A percentile compares a stretch with the other conserved stretches of the same genome.
Conservation (phyloP, 2,113 vertebrate genomes). For the Hystrix cristata region DNA sequence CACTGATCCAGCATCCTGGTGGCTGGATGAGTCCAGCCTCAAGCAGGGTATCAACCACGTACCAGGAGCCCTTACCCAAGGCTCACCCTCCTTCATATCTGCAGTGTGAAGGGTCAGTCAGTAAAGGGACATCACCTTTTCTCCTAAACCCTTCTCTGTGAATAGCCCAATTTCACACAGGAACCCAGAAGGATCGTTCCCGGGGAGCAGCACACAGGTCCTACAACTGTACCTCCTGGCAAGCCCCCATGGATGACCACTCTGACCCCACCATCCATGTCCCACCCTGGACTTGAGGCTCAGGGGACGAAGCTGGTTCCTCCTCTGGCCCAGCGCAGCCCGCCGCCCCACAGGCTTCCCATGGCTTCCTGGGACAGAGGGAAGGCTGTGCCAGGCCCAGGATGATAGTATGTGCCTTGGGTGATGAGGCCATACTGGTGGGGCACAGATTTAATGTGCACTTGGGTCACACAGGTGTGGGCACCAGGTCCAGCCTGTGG, state of each 20-base stretch:
- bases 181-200: not conserved
- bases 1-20: not conserved
- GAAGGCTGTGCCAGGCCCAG: rapidly evolving
- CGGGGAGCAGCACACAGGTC: not conserved
- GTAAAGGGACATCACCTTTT: not conserved
- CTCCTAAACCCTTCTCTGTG: not conserved
- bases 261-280: rapidly evolving
- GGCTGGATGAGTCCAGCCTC: not conserved
- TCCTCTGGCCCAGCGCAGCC: not conserved
- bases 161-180: not conserved
- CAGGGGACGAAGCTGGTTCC: not conserved
- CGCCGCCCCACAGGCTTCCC: not conserved
- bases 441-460: rapidly evolving
- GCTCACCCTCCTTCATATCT: not conserved
- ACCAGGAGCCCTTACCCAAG: not conserved
- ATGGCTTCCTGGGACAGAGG: rapidly evolving
- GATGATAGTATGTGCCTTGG: rapidly evolving
- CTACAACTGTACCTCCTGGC: not conserved
- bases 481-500: not conserved
- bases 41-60: not conserved
- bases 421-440: rapidly evolving
- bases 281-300: not conserved
- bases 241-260: not conserved
- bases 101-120: not conserved
- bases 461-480: not conserved